Evolutionary conservation across 2,888 invertebrate species (phyloP).

Genomic region (Melipona bicolor): DNA sequence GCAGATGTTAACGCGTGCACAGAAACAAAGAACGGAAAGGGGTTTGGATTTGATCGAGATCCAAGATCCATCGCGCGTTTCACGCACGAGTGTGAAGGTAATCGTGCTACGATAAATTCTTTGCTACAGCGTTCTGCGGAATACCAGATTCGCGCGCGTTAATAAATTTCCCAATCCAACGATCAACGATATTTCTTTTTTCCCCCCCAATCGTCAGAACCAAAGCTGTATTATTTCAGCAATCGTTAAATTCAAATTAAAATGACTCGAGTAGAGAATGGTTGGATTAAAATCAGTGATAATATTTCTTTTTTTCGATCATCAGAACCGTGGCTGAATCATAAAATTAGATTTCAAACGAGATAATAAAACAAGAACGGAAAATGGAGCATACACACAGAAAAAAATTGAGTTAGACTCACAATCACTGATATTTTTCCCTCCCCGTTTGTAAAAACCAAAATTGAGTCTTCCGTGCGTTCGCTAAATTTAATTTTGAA

Average conservation of each 20-base stretch:
- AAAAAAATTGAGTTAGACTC: no score
- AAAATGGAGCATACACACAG: no score
- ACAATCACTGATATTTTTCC: constrained; percentile 11
- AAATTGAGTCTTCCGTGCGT: constrained; percentile 31
- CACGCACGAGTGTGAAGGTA: constrained; percentile 21
- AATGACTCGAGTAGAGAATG: no score
- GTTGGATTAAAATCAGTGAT: no score
- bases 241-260: no score
- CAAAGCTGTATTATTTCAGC: not conserved
- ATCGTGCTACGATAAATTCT: constrained; percentile 36
- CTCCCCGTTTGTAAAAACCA: not conserved
- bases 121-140: constrained; percentile 32
- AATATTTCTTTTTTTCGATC: no score
- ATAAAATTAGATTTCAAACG: no score
- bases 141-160: constrained; percentile 48
- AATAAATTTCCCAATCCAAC: constrained; percentile 39
- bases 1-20: not conserved
- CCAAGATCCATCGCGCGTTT: constrained; percentile 25
- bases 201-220: not conserved
- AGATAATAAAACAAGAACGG: no score
- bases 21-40: not conserved
- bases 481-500: constrained; percentile 56
- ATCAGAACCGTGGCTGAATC: no score
- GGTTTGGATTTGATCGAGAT: not conserved
- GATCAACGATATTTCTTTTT: constrained; percentile 18